Base-by-base conservation (phyloP, 2,888 invertebrate genomes). In the Erebia palarica region DNA sequence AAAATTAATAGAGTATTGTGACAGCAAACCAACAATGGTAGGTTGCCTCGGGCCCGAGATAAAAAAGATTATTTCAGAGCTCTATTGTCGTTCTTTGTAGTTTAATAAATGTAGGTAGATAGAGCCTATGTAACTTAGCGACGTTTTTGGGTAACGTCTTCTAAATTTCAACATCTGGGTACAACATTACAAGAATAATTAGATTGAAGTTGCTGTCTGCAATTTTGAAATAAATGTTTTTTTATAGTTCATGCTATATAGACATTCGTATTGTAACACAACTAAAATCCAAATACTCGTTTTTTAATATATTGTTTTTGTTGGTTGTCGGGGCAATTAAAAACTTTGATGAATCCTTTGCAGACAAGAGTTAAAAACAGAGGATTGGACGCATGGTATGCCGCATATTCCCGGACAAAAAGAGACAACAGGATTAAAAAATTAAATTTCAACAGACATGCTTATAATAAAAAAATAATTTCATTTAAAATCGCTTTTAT, bases 1-100 rank as follows among this genome's bases (percentile, higher is more conserved):
- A 69, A 60, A 72, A 65, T 51, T 11, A 65, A 68, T 61, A 36
- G 47, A 27, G 36, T 59, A 65, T 69, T 58, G 69, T 58, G 49
- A 65, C 27, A 59, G 55, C 18, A n/a, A 59, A 59, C 67, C 58
- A 49, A 67, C 67, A 67, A 67, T 59, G 44, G 59, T 47, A 67
- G 49, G 67, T 58, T 58, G 59, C 58, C 58, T 58, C 59, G 57
- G 21, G 47, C 58, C n/a, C n/a, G 58, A 59, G 36, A 11, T 51
- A 58, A 63, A 49, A 58, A 7, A 42, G 0, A 55, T 60, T 65
- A 44, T 51, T 47, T 66, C 67, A 27, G 44, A 44, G 58, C 14
- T 21, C 55, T 59, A 3, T 65, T 59, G 59, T 58, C 47, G 18
- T 65, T 44, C 21, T 57, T 55, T 13, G 18, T 57, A 10, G 11